Conservation (phyloP, 2,888 invertebrate species). For the Ormyrus rosae region DNA sequence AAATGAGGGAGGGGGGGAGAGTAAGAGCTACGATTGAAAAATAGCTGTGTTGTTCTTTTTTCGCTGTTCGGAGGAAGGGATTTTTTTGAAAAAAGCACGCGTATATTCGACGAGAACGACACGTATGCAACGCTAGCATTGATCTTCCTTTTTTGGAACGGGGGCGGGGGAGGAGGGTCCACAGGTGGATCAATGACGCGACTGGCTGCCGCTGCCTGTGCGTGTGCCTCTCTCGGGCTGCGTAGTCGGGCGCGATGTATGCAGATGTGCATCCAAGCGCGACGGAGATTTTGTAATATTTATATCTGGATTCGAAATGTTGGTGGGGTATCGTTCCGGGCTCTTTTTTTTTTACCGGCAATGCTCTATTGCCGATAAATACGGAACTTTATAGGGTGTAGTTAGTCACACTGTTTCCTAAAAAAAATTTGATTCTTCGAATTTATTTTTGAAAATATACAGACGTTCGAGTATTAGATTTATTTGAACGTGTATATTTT, state of each 20-base stretch:
- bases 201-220: background rate
- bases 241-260: background rate
- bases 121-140: background rate
- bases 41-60: constrained; percentile 33
- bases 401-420: too few species aligned
- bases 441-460: too few species aligned
- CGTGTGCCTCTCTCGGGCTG: background rate
- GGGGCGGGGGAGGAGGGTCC: too few species aligned
- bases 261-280: background rate
- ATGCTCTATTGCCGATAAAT: too few species aligned
- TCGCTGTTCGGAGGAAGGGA: background rate
- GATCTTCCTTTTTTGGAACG: background rate
- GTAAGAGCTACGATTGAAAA: constrained; percentile 43
- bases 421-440: too few species aligned
- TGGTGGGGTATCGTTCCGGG: background rate
- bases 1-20: background rate
- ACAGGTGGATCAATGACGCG: constrained; percentile 16
- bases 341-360: background rate
- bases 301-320: constrained; percentile 16
- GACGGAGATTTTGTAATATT: constrained; percentile 31
- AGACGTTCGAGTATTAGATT: too few species aligned
- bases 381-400: too few species aligned
- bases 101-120: background rate
- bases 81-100: constrained; percentile 11
- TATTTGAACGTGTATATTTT: too few species aligned